Base-by-base conservation (phyloP, 2,113 vertebrate species). In the Alaudala cheleensis region DNA sequence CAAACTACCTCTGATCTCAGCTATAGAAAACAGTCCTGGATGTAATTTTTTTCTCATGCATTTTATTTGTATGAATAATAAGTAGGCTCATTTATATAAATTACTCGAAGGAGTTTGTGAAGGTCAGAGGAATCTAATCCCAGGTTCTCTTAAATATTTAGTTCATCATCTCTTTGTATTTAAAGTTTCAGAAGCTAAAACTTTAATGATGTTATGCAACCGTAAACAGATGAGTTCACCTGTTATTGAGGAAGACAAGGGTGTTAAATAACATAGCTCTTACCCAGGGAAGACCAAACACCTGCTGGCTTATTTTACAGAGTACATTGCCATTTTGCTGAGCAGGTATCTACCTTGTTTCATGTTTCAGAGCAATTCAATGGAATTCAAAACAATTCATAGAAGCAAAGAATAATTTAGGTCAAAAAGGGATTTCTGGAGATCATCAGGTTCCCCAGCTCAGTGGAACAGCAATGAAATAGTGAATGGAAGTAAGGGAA, bases 121-220 rank as follows among this genome's bases (percentile, higher is more conserved):
- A 88, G 56, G 40, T 97, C 92, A 88, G 18, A 77, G 79, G 65
- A 91, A 97, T 96, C 94, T 89, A 95, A 96, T 95, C 74, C n/a
- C 40, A 60, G 51, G 24, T 29, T 62, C 72, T 95, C 88, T 97
- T 86, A 95, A 97, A 97, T 97, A 97, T 96, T 97, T 95, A 96
- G 92, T 76, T 91, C 72, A 90, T 86, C 31, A 47, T 67, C 34
- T 90, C 91, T 96, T 94, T 92, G 90, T 96, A 97, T 96, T 96
- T 88, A 87, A 97, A 95, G 85, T 92, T 95, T 97, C 88, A 88
- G 70, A 86, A 71, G 81, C 60, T 97, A 82, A 97, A 97, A 97
- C 34, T 93, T 95, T 97, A 96, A 96, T 88, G 91, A 82, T 78
- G 62, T 94, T 82, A 86, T 81, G 90, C 91, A 96, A 93, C 65